Evolutionary conservation across 1,140 invertebrate genomes (phyloP).

Genomic region (Sitobion miscanthi): DNA sequence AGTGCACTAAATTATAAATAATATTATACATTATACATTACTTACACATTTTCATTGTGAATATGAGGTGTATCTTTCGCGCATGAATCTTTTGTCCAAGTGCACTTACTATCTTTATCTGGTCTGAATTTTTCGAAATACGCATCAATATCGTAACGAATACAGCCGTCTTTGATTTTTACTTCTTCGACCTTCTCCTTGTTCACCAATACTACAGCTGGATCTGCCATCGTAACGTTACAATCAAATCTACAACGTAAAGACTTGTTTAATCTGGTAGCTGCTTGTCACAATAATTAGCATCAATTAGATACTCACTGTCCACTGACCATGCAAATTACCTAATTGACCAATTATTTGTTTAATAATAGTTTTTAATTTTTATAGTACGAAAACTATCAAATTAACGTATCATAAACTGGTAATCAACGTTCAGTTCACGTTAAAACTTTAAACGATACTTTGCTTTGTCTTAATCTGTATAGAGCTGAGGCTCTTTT

Average conservation of each 20-base stretch:
- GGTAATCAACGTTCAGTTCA: not conserved
- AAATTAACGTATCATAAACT: not conserved
- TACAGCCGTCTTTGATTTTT: not conserved
- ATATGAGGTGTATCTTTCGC: slow-evolving; percentile 57
- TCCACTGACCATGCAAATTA: not conserved
- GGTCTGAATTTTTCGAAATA: slow-evolving; percentile 52
- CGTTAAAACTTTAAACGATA: not conserved
- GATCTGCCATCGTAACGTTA: slow-evolving; percentile 19
- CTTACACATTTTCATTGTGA: not conserved
- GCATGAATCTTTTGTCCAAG: slow-evolving; percentile 53
- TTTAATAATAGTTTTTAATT: not conserved
- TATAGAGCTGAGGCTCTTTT: no score
- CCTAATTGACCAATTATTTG: not conserved
- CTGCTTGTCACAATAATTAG: not conserved
- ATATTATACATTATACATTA: not conserved
- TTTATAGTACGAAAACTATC: not conserved
- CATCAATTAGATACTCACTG: not conserved
- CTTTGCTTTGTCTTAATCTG: no score
- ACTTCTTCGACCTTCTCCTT: not conserved
- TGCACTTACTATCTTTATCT: slow-evolving; percentile 57
- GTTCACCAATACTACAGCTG: not conserved
- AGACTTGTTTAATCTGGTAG: not conserved
- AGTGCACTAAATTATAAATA: not conserved
- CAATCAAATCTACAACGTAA: not conserved
- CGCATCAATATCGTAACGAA: not conserved